A percentile compares a stretch with the other conserved stretches of the same genome.
Evolutionary conservation across 2,888 invertebrate species (phyloP).

Genomic region (Malthinus seriepunctatus): DNA sequence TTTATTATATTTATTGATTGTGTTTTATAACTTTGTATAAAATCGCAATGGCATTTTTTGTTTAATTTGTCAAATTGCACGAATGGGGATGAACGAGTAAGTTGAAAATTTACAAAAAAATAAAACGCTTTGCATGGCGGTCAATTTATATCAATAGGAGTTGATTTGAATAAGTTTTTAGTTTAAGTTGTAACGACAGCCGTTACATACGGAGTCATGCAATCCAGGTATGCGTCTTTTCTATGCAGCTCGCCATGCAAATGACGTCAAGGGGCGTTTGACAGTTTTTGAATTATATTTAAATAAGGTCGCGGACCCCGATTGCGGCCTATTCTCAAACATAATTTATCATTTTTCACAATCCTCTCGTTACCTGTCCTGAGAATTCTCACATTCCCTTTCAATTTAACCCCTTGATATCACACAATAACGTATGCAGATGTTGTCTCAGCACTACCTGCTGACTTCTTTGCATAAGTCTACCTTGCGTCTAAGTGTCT

Average conservation of each 20-base stretch:
- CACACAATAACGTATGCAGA: conserved; percentile 42
- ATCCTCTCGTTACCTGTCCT: conserved; percentile 49
- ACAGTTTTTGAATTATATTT: conserved; percentile 54
- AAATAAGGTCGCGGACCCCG: conserved; percentile 47
- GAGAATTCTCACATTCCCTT: conserved; percentile 42
- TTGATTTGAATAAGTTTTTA: conserved; percentile 42
- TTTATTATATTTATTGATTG: conserved; percentile 39
- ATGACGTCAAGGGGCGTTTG: conserved; percentile 51
- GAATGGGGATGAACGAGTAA: neutral
- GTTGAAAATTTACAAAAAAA: neutral
- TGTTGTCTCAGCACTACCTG: conserved; percentile 49
- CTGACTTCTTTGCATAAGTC: conserved; percentile 52
- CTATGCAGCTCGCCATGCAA: conserved; percentile 46
- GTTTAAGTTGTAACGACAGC: conserved; percentile 31
- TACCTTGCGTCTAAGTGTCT: conserved; percentile 38
- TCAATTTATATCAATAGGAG: conserved; percentile 35
- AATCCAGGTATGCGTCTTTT: conserved; percentile 34
- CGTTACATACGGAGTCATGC: conserved; percentile 26
- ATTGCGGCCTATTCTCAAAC: conserved; percentile 42
- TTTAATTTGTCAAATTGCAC: conserved; percentile 1
- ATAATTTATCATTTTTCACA: conserved; percentile 51
- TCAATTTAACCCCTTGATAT: conserved; percentile 33
- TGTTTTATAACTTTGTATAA: conserved; percentile 39
- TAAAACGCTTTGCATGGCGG: conserved; percentile 2
- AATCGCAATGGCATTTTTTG: conserved; percentile 23